Evolutionary conservation across 1,140 invertebrate genomes (phyloP).

Genomic region (Leptinotarsa undecemlineata): DNA sequence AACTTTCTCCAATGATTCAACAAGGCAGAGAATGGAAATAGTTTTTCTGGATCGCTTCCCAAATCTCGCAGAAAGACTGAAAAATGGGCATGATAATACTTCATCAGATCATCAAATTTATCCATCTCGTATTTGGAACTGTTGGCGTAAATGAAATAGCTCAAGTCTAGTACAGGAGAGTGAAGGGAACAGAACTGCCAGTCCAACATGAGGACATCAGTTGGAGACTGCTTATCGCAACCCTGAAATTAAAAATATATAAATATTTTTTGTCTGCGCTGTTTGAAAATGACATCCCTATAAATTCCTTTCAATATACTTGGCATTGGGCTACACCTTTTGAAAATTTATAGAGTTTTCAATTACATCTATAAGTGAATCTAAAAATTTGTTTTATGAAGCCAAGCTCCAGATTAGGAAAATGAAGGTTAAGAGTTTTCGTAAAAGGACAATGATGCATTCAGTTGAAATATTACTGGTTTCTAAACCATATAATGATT

Average conservation of each 20-base stretch:
- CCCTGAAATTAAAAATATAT: constrained; percentile 1
- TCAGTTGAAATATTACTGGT: too few species aligned
- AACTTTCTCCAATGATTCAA: constrained; percentile 51
- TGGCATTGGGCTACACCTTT: too few species aligned
- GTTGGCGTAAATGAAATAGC: constrained; percentile 62
- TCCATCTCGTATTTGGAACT: constrained; percentile 57
- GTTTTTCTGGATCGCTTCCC: constrained; percentile 53
- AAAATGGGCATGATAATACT: constrained; percentile 61
- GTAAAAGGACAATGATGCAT: too few species aligned
- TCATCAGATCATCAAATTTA: constrained; percentile 56
- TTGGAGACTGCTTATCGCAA: neutral
- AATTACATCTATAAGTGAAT: too few species aligned
- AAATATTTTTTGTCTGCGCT: neutral
- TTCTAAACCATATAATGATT: too few species aligned
- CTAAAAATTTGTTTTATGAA: too few species aligned
- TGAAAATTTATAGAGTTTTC: too few species aligned
- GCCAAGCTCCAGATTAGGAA: too few species aligned
- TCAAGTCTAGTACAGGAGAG: constrained; percentile 63
- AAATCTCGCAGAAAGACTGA: constrained; percentile 51
- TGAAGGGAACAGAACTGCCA: constrained; percentile 61
- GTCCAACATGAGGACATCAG: constrained; percentile 56
- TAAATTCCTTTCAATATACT: too few species aligned
- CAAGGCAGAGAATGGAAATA: constrained; percentile 57
- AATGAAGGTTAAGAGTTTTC: too few species aligned
- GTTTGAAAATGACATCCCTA: too few species aligned